Evolutionary conservation across 2,888 invertebrate species (phyloP).

Genomic region (Dynastes tityus): DNA sequence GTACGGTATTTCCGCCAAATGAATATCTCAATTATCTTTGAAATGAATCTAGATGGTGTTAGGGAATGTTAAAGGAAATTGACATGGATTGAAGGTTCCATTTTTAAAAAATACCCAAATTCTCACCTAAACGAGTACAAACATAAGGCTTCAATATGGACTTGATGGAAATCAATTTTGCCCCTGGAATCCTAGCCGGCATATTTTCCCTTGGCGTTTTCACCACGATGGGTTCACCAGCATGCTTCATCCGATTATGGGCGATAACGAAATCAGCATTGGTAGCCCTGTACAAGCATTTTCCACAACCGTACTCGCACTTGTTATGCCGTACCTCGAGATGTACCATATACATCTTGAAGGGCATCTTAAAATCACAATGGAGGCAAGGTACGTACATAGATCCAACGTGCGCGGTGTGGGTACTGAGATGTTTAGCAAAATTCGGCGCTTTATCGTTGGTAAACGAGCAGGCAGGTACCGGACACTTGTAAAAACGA

Average conservation of each 20-base stretch:
- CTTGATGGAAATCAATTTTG: constrained; percentile 10
- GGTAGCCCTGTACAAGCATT: constrained; percentile 80
- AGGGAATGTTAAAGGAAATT: too few species aligned
- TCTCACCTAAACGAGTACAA: constrained; percentile 59
- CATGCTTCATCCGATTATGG: constrained; percentile 72
- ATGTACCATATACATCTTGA: constrained; percentile 70
- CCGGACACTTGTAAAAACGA: constrained; percentile 75
- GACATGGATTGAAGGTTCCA: too few species aligned
- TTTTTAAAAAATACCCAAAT: not conserved
- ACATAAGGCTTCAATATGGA: constrained; percentile 59
- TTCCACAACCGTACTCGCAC: constrained; percentile 77
- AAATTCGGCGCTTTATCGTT: constrained; percentile 67
- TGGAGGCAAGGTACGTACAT: constrained; percentile 72
- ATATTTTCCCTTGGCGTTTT: constrained; percentile 61
- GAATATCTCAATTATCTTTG: too few species aligned
- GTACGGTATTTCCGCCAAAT: too few species aligned
- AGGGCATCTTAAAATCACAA: constrained; percentile 70
- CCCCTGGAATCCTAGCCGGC: constrained; percentile 52
- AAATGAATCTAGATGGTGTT: too few species aligned
- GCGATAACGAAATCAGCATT: constrained; percentile 75
- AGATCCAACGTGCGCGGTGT: constrained; percentile 55
- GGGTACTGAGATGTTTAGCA: constrained; percentile 67
- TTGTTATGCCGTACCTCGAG: constrained; percentile 76
- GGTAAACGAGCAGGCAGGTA: constrained; percentile 70
- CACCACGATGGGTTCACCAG: constrained; percentile 51